Evolutionary conservation across 53 echinoderm and acorn worm genomes (phyloP), one percentile per base, ranked within the genome.

Genomic region (Mesocentrotus franciscanus): DNA sequence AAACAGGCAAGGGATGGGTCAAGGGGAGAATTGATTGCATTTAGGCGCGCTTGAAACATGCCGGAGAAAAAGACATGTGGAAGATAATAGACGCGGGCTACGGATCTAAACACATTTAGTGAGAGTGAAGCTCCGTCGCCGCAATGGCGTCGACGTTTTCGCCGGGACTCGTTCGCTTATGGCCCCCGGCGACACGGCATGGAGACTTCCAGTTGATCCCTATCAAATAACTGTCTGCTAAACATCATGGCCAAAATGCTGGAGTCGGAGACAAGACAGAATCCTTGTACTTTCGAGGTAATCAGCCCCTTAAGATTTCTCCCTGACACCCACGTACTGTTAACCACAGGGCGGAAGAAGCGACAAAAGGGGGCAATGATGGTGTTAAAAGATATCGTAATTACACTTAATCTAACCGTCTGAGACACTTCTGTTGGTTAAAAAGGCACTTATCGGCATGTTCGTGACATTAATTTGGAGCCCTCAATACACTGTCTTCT

Each of bases 151-250:
- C 92, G 74, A 27, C 26, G 74, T 72, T 27, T 66, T 72, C 56
- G 75, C 92, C 92, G 56, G 55, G 42, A 92, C 71, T 71, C 92
- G 92, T 70, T 56, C 71, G 74, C 27, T 92, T 20, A 92, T 92
- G 92, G 92, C 92, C 92, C 92, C 92, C 92, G 92, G 92, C 92
- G 92, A 92, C 92, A 92, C 42, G 92, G 92, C 56, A 74, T 92
- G 92, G 92, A 92, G 92, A 71, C 92, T 92, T 74, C 74, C 29
- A 56, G 66, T 56, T 74, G 92, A 92, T 92, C 92, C 92, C 24
- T 92, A 92, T 92, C 92, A 92, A 92, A 72, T 92, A 74, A 71
- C 92, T 92, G 92, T 92, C 92, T 92, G 92, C 92, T 34, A 56
- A 56, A 72, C 76, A 92, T 70, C n/a, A 39, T 71, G 14, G 16